Evolutionary conservation across 1,140 invertebrate species (phyloP).

Genomic region (Drosophila pallidifrons): DNA sequence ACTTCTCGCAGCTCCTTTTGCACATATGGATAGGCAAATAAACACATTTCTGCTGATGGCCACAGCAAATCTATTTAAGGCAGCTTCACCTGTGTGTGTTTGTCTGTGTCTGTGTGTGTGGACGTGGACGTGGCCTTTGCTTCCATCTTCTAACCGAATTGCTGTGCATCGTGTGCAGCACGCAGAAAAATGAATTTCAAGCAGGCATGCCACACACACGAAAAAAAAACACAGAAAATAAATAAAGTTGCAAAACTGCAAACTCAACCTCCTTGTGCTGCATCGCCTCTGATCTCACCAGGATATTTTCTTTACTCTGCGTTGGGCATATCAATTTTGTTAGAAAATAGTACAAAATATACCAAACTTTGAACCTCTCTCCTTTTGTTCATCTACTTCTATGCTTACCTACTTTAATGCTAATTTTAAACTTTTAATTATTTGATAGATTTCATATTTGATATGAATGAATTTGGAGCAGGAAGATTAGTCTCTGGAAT

Average conservation of each 20-base stretch:
- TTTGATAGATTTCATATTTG: too few species aligned
- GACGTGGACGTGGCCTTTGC: conserved; percentile 7
- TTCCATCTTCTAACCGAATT: conserved; percentile 20
- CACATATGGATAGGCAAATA: conserved; percentile 35
- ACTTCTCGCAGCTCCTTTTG: not conserved
- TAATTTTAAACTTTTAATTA: too few species aligned
- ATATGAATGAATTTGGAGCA: too few species aligned
- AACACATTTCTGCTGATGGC: conserved; percentile 46
- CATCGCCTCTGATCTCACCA: not conserved
- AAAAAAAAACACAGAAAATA: conserved; percentile 17
- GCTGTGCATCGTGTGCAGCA: conserved; percentile 56
- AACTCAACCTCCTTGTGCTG: not conserved
- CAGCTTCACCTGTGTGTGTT: conserved; percentile 1
- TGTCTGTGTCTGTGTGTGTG: not conserved
- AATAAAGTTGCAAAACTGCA: conserved; percentile 9
- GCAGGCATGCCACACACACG: conserved; percentile 43
- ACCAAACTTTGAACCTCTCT: too few species aligned
- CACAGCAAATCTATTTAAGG: conserved; percentile 60
- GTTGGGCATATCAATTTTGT: not conserved
- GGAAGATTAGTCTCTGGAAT: too few species aligned
- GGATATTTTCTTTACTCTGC: not conserved
- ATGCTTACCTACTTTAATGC: too few species aligned
- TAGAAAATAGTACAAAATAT: not conserved
- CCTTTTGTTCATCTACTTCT: too few species aligned
- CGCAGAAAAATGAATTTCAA: conserved; percentile 74